phyloP scores from a whole-genome alignment of 1,140 invertebrate genomes.

The Drosophila asahinai region DNA sequence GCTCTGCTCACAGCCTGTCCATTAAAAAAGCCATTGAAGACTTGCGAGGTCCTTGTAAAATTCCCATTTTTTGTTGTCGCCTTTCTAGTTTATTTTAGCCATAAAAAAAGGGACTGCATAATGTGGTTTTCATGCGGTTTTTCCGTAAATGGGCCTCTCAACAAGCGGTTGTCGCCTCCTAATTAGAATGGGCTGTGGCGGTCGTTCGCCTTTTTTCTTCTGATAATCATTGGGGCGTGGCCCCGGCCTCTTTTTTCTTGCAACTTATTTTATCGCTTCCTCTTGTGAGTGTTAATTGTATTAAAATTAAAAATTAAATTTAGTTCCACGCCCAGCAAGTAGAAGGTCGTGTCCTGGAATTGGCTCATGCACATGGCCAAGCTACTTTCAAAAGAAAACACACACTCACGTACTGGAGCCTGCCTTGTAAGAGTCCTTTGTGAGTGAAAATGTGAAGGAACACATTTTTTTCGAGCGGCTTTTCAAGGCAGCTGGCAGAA shows the following conservation, averaged over 20 bases:
- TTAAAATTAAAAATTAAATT: slow-evolving; percentile 52
- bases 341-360: slow-evolving; percentile 27
- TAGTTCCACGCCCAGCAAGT: not conserved
- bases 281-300: slow-evolving; percentile 33
- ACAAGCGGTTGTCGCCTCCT: slow-evolving; percentile 40
- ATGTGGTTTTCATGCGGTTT: slow-evolving; percentile 63
- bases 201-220: slow-evolving; percentile 1
- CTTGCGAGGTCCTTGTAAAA: slow-evolving; percentile 1
- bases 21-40: slow-evolving; percentile 5
- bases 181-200: slow-evolving; percentile 50
- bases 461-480: slow-evolving; percentile 23
- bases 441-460: not conserved
- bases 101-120: slow-evolving; percentile 51
- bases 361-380: slow-evolving; percentile 39
- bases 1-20: not conserved
- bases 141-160: slow-evolving; percentile 54
- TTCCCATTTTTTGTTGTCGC: slow-evolving; percentile 5
- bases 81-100: slow-evolving; percentile 30
- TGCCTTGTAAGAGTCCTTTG: slow-evolving; percentile 9
- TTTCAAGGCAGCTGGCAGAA: slow-evolving; percentile 18
- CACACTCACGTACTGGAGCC: slow-evolving; percentile 6
- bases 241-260: not conserved
- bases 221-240: slow-evolving; percentile 48
- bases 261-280: slow-evolving; percentile 4
- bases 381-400: slow-evolving; percentile 3